Evolutionary conservation across 2,888 invertebrate genomes (phyloP).

Genomic region (Acanthosepion pharaonis): DNA sequence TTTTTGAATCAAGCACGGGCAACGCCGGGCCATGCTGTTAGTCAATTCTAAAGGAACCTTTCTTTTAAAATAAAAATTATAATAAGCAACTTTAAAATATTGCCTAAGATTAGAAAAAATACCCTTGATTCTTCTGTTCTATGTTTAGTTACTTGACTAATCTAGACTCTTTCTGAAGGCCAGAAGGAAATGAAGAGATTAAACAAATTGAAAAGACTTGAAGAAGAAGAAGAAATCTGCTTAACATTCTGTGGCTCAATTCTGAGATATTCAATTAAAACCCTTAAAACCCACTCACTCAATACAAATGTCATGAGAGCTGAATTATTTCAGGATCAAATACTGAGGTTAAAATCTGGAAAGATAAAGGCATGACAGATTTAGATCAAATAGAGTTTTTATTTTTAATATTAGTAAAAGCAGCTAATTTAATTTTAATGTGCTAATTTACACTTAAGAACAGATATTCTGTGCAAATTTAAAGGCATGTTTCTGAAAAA

Average conservation of each 20-base stretch:
- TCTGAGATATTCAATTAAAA: background rate
- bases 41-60: too few relatives aligned
- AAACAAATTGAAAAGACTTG: slow-evolving; percentile 33
- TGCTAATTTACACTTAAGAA: too few relatives aligned
- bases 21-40: too few relatives aligned
- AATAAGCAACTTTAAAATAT: too few relatives aligned
- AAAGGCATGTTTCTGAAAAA: too few relatives aligned
- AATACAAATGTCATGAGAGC: background rate
- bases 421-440: too few relatives aligned
- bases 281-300: background rate
- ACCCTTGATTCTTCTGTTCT: background rate
- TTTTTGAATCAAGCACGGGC: too few relatives aligned
- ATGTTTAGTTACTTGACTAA: background rate
- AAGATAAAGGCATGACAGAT: background rate
- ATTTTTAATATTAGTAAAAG: background rate
- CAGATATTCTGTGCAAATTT: too few relatives aligned
- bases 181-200: background rate
- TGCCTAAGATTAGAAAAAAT: too few relatives aligned
- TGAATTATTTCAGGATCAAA: background rate
- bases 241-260: background rate
- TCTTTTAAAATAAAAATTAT: too few relatives aligned
- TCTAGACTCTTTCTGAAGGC: background rate
- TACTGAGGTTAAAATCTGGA: background rate
- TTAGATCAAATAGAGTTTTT: background rate
- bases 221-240: background rate